phyloP scores from a whole-genome alignment of 2,113 vertebrate species.

The Halichoerus grypus region DNA sequence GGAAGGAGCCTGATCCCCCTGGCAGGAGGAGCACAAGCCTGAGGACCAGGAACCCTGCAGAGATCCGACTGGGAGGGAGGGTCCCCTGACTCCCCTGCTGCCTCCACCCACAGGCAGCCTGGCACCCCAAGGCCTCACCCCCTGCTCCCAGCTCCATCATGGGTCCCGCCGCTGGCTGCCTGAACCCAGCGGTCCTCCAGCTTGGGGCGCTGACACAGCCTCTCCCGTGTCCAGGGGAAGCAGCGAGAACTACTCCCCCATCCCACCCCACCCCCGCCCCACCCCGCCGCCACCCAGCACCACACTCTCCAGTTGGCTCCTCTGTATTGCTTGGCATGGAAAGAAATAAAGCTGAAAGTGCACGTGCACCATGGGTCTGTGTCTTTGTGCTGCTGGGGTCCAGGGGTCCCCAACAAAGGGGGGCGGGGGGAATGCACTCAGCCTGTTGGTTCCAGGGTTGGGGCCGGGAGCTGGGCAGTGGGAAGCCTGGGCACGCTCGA shows the following conservation, averaged over 20 bases:
- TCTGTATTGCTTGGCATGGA: slow-evolving; percentile 94
- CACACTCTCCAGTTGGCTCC: slow-evolving; percentile 55
- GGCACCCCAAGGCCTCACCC: rapidly evolving
- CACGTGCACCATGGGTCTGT: slow-evolving; percentile 84
- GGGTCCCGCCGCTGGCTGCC: neutral
- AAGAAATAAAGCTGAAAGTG: slow-evolving; percentile 95
- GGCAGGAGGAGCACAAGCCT: neutral
- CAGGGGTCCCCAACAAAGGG: neutral
- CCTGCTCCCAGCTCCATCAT: neutral
- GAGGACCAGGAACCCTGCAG: neutral
- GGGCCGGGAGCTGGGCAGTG: neutral
- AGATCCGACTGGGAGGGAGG: neutral
- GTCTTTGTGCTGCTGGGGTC: slow-evolving; percentile 45
- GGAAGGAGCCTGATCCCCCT: neutral
- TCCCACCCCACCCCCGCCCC: too few relatives aligned
- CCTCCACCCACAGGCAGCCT: neutral
- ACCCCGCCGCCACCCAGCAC: neutral
- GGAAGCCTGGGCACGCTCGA: neutral
- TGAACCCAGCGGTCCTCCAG: slow-evolving; percentile 44
- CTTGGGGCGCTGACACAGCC: neutral
- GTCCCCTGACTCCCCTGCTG: neutral
- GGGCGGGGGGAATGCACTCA: neutral
- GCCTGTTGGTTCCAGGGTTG: neutral
- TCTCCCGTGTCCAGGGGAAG: neutral
- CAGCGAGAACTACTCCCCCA: neutral